Evolutionary conservation across 2,797 vertebrate species (phyloP).

Genomic region (Babyrousa celebensis): DNA sequence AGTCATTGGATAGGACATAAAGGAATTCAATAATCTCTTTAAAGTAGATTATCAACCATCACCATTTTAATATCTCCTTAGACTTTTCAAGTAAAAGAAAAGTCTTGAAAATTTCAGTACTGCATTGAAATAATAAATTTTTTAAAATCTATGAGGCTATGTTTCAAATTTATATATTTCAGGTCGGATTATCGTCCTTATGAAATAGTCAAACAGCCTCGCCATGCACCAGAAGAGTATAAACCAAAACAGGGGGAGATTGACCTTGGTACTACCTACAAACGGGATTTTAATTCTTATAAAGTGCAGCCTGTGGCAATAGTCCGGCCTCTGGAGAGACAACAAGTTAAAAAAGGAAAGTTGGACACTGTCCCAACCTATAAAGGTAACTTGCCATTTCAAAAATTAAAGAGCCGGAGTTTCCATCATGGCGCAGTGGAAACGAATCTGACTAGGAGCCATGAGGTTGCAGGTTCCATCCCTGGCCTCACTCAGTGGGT

Average conservation of each 20-base stretch:
- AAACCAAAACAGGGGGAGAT: slow-evolving; percentile 90
- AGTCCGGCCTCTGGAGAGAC: slow-evolving; percentile 90
- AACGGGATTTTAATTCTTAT: slow-evolving; percentile 91
- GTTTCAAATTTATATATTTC: slow-evolving; percentile 82
- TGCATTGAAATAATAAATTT: neutral
- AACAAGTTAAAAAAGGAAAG: slow-evolving; percentile 87
- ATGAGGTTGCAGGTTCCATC: no score
- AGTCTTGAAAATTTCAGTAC: neutral
- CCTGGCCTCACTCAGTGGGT: no score
- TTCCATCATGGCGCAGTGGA: no score
- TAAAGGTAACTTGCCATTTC: slow-evolving; percentile 91
- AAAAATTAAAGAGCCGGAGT: neutral
- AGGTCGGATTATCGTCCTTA: slow-evolving; percentile 94
- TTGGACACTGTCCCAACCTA: slow-evolving; percentile 94
- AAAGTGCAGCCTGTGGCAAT: slow-evolving; percentile 90
- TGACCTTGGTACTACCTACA: slow-evolving; percentile 93
- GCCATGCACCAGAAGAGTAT: slow-evolving; percentile 88
- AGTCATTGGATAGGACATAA: neutral
- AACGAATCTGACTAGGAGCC: no score
- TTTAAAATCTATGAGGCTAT: slow-evolving; percentile 73
- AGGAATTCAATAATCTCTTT: slow-evolving; percentile 11
- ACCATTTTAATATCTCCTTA: slow-evolving; percentile 47
- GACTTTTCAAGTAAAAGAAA: slow-evolving; percentile 27
- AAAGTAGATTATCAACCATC: neutral
- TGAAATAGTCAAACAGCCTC: slow-evolving; percentile 87